Conservation (phyloP, 1,140 invertebrate species). For the Scaptomyza montana region DNA sequence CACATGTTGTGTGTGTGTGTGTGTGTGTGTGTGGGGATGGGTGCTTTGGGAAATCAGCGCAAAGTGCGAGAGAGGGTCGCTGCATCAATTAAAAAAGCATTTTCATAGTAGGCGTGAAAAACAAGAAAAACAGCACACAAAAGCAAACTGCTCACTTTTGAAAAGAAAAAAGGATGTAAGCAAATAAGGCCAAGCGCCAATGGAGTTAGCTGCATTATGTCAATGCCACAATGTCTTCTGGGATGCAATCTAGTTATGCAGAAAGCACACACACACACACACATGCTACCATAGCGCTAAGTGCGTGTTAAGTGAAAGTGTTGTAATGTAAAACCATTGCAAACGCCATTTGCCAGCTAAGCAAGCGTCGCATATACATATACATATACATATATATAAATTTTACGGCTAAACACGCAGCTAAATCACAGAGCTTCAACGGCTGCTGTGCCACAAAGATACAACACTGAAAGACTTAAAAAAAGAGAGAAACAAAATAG, state of each 20-base stretch:
- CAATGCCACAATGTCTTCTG: constrained; percentile 39
- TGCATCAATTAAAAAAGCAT: constrained; percentile 52
- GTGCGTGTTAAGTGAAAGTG: constrained; percentile 16
- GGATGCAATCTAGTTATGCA: constrained; percentile 1
- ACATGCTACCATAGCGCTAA: background rate
- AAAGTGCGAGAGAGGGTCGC: constrained; percentile 56
- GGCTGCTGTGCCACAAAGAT: constrained; percentile 4
- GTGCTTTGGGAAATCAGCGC: constrained; percentile 70
- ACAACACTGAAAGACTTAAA: background rate
- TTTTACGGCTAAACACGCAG: constrained; percentile 40
- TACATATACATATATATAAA: too few relatives aligned
- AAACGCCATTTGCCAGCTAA: constrained; percentile 50
- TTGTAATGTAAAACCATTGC: constrained; percentile 26
- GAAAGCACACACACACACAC: background rate
- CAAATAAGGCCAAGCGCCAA: constrained; percentile 22
- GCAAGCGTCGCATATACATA: constrained; percentile 11
- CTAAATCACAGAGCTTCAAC: constrained; percentile 31
- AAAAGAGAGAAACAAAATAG: background rate
- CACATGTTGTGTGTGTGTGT: constrained; percentile 2
- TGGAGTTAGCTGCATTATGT: constrained; percentile 18
- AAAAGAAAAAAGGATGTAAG: constrained; percentile 9
- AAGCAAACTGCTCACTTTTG: too few relatives aligned
- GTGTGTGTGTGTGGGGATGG: background rate
- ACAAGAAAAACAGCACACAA: background rate
- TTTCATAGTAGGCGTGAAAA: constrained; percentile 29